Percentiles rank a stretch among this genome's conserved stretches.
phyloP scores from a whole-genome alignment of 2,797 vertebrate species.

The Philypnodon macrostomus region DNA sequence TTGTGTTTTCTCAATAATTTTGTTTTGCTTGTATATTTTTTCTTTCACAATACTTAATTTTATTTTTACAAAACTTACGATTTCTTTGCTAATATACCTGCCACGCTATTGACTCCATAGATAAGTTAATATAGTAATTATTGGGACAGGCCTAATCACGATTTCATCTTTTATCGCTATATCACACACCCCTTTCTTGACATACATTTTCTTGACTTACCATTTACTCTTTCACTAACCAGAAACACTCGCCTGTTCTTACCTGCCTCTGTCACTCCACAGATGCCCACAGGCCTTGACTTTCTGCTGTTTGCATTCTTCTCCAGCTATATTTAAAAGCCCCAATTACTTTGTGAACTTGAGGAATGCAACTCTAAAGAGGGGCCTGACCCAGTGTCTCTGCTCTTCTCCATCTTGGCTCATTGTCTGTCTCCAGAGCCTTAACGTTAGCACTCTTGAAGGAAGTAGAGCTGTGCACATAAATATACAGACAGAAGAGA shows the following conservation, averaged over 20 bases:
- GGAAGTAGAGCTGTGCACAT: slow-evolving; percentile 14
- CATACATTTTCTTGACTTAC: no score
- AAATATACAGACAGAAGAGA: slow-evolving; percentile 26
- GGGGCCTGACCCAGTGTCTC: slow-evolving; percentile 23
- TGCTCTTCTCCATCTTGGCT: slow-evolving; percentile 1
- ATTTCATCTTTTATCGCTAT: no score
- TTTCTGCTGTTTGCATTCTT: slow-evolving; percentile 70
- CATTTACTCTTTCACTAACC: no score
- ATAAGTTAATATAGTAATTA: no score
- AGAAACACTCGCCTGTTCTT: neutral
- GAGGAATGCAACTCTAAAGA: slow-evolving; percentile 72
- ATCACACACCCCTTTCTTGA: no score
- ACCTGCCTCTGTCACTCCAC: slow-evolving; percentile 24
- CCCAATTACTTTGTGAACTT: slow-evolving; percentile 49
- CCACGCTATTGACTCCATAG: no score
- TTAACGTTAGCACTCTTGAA: slow-evolving; percentile 16
- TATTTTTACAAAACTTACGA: no score
- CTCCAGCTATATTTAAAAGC: slow-evolving; percentile 64
- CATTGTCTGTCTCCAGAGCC: neutral
- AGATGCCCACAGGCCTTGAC: slow-evolving; percentile 37
- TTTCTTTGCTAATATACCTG: no score
- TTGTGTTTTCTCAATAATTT: no score
- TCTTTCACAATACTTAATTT: no score
- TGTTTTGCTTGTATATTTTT: no score
- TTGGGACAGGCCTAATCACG: no score